These are phyloP conservation scores for Notospermus geniculatus DNA, from an alignment of 1,140 invertebrate species.

Conservation along the genomic window DNA sequence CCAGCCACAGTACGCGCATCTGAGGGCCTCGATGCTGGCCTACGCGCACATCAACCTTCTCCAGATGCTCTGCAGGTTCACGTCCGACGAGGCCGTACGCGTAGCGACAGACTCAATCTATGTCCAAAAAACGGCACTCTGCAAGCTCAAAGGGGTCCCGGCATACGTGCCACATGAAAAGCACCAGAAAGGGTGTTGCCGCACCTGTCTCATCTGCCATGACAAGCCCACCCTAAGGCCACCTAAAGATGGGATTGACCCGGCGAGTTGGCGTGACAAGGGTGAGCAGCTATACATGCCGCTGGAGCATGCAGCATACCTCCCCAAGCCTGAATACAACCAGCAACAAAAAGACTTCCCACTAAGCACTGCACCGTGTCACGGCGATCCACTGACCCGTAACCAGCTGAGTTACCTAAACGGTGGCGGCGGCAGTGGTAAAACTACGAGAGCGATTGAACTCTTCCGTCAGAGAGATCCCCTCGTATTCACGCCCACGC, in stretches of 20 bases:
- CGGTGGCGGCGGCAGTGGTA: too few species aligned
- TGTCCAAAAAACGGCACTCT: conserved; percentile 14
- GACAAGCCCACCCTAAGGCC: neutral
- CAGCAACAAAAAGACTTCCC: too few species aligned
- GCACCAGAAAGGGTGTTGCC: too few species aligned
- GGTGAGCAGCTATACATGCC: conserved; percentile 2
- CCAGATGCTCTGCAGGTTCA: conserved; percentile 13
- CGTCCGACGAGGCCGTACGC: conserved; percentile 6
- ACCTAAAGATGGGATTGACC: too few species aligned
- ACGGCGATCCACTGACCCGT: too few species aligned
- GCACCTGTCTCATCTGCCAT: too few species aligned
- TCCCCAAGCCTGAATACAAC: too few species aligned
- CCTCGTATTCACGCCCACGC: conserved; percentile 6
- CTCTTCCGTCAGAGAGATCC: too few species aligned
- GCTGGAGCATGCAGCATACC: neutral
- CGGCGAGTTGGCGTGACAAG: neutral
- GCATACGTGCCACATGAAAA: neutral
- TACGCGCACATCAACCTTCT: conserved; percentile 23
- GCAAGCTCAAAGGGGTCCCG: conserved; percentile 10
- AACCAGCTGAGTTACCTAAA: too few species aligned
- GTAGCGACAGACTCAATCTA: conserved; percentile 16
- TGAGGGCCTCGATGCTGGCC: conserved; percentile 14
- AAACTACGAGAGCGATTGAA: too few species aligned
- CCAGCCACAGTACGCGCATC: conserved; percentile 13
- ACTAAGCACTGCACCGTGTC: too few species aligned